Evolutionary conservation across 2,888 invertebrate species (phyloP).

Genomic region (Lasius fuliginosus): DNA sequence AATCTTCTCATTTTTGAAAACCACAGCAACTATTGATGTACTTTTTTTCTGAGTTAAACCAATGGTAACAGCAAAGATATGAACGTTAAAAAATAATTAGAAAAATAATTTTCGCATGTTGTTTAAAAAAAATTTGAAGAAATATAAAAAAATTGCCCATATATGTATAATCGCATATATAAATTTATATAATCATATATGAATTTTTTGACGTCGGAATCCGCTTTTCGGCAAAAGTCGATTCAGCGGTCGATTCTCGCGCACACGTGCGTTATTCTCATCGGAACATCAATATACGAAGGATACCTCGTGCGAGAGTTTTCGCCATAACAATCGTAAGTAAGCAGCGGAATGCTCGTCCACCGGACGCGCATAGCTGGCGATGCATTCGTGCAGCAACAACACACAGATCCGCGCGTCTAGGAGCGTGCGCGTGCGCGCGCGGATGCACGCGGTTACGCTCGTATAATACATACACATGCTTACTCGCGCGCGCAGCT

Average conservation of each 20-base stretch:
- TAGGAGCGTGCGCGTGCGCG: slow-evolving; percentile 46
- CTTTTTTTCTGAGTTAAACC: neutral
- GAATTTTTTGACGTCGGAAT: neutral
- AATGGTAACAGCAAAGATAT: no score
- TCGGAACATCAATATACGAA: neutral
- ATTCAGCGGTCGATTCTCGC: neutral
- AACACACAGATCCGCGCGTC: slow-evolving; percentile 32
- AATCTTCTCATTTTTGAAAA: neutral
- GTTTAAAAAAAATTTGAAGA: neutral
- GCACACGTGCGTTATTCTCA: neutral
- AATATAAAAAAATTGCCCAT: neutral
- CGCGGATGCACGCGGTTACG: slow-evolving; percentile 9
- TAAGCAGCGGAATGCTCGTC: slow-evolving; percentile 71
- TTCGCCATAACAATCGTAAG: slow-evolving; percentile 56
- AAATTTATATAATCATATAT: neutral
- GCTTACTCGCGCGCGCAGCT: slow-evolving; percentile 20
- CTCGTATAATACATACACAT: neutral
- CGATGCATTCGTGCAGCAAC: slow-evolving; percentile 66
- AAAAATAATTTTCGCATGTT: neutral
- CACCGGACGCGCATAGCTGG: slow-evolving; percentile 67
- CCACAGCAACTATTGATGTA: neutral
- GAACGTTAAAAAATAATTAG: no score
- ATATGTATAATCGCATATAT: neutral
- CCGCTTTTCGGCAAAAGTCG: neutral
- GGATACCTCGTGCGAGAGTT: neutral